phyloP scores from a whole-genome alignment of 64 coral and sea anemone species.

The Exaiptasia diaphana region DNA sequence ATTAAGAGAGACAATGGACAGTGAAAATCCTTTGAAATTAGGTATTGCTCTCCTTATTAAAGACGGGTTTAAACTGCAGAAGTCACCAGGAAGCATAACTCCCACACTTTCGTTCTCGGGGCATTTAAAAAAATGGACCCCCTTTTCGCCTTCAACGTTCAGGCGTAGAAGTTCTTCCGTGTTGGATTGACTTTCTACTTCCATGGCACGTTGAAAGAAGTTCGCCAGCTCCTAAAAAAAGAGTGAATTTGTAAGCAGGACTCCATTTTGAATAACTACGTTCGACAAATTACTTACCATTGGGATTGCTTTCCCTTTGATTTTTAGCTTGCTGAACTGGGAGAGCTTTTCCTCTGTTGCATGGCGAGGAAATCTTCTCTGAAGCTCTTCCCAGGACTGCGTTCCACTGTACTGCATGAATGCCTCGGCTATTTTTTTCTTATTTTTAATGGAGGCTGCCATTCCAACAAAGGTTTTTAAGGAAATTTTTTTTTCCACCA shows the following conservation, averaged over 20 bases:
- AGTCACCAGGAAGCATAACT: not conserved
- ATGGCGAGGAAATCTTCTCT: constrained; percentile 2
- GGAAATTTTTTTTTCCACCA: not conserved
- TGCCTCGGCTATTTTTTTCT: not conserved
- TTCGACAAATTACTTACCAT: not conserved
- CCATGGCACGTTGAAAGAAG: not conserved
- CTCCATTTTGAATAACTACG: not conserved
- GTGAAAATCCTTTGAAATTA: not conserved
- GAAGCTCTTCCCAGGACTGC: constrained; percentile 9
- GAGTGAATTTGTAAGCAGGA: not conserved
- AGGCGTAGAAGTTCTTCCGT: not conserved
- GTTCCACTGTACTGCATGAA: constrained; percentile 9
- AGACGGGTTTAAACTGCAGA: not conserved
- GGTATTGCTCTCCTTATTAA: not conserved
- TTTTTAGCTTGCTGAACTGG: constrained; percentile 4
- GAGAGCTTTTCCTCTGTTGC: constrained; percentile 43
- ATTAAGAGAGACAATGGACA: not conserved
- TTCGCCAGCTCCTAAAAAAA: not conserved
- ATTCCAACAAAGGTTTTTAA: not conserved
- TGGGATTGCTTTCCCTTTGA: not conserved
- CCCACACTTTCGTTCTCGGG: not conserved
- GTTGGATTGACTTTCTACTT: not conserved
- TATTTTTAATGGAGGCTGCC: not conserved
- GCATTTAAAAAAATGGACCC: not conserved
- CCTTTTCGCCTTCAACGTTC: not conserved